phyloP scores from a whole-genome alignment of 2,888 invertebrate species.

The Crocallis elinguaria region DNA sequence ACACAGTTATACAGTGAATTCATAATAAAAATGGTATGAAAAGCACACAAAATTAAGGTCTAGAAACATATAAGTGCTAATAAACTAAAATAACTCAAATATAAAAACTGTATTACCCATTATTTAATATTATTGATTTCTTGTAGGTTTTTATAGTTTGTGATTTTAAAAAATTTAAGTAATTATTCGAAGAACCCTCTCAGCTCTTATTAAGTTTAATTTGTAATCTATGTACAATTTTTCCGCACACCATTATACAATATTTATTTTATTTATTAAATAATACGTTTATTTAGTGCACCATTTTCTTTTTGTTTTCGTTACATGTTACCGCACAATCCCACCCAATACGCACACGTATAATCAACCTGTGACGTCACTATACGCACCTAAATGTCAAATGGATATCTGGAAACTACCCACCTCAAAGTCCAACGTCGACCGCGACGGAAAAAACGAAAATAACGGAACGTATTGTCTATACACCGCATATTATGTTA shows the following conservation, averaged over 20 bases:
- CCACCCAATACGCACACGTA: constrained; percentile 75
- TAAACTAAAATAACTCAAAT: no score
- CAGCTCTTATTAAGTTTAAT: constrained; percentile 23
- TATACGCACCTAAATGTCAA: constrained; percentile 58
- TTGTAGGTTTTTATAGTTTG: no score
- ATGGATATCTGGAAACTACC: constrained; percentile 74
- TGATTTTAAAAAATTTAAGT: no score
- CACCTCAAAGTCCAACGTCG: constrained; percentile 82
- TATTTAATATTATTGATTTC: no score
- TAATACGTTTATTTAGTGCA: constrained; percentile 83
- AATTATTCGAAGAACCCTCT: no score
- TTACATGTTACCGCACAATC: constrained; percentile 83
- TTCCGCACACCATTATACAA: constrained; percentile 45
- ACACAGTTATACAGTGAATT: no score
- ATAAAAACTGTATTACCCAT: no score
- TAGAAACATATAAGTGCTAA: no score
- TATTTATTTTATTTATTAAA: constrained; percentile 35
- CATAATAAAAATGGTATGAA: no score
- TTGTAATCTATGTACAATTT: constrained; percentile 41
- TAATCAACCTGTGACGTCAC: constrained; percentile 58
- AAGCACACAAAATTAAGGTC: no score
- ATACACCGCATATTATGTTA: constrained; percentile 13
- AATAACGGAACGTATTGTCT: constrained; percentile 58
- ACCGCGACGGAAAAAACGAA: constrained; percentile 84
- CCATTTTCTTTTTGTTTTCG: constrained; percentile 83